Conservation (phyloP, 2,888 invertebrate genomes). For the Lordiphosa andalusiaca region DNA sequence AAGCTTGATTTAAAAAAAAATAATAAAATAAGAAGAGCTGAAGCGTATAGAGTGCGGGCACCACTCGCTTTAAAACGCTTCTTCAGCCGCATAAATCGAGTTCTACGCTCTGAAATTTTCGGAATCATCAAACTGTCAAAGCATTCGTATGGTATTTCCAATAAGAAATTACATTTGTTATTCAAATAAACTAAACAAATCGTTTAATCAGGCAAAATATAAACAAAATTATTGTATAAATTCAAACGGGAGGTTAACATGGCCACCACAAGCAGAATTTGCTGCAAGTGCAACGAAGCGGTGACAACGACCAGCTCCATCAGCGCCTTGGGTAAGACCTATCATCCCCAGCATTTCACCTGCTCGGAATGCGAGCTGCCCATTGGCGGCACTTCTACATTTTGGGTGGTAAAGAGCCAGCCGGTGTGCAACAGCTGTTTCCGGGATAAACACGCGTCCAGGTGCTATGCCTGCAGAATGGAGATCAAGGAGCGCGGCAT, state of each 20-base stretch:
- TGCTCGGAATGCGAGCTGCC: constrained; percentile 24
- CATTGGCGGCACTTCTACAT: constrained; percentile 10
- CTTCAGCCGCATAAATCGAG: too few species aligned
- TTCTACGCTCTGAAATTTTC: too few species aligned
- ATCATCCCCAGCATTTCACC: constrained; percentile 41
- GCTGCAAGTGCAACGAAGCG: constrained; percentile 35
- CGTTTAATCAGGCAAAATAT: neutral
- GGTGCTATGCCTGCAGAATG: constrained; percentile 21
- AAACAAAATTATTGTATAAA: neutral
- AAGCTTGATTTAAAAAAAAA: too few species aligned
- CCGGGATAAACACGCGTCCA: constrained; percentile 11
- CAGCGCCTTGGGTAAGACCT: constrained; percentile 26
- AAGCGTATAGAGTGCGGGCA: too few species aligned
- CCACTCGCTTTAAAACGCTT: too few species aligned
- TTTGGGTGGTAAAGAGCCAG: constrained; percentile 17
- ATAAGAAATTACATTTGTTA: too few species aligned
- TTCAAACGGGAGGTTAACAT: constrained; percentile 4
- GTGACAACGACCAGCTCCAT: constrained; percentile 14
- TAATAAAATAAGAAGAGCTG: too few species aligned
- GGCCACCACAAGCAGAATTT: constrained; percentile 10
- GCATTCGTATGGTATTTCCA: too few species aligned
- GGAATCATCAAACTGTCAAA: too few species aligned
- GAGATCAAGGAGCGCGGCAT: constrained; percentile 18
- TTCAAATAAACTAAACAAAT: too few species aligned
- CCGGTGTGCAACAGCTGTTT: constrained; percentile 31